Evolutionary conservation across 2,888 invertebrate genomes (phyloP).

Genomic region (Tetropium fuscum): DNA sequence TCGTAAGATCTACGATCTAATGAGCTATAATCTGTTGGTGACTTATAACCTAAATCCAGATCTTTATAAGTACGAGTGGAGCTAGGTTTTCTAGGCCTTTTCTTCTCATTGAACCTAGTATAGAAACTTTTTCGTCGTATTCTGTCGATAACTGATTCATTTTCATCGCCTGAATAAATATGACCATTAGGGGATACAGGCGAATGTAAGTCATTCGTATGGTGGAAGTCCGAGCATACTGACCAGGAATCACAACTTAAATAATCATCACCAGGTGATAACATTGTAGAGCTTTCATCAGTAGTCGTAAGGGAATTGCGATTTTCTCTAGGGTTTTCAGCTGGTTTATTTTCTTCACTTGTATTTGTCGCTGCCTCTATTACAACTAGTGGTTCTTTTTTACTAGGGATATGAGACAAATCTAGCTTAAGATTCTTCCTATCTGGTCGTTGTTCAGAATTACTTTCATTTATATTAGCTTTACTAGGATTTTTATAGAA

Average conservation of each 20-base stretch:
- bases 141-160: slow-evolving; percentile 83
- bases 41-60: slow-evolving; percentile 54
- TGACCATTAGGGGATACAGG: slow-evolving; percentile 64
- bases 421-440: slow-evolving; percentile 73
- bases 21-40: slow-evolving; percentile 52
- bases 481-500: slow-evolving; percentile 40
- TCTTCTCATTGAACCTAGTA: slow-evolving; percentile 88
- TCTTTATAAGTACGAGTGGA: slow-evolving; percentile 66
- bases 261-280: slow-evolving; percentile 75
- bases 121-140: slow-evolving; percentile 92
- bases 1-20: slow-evolving; percentile 55
- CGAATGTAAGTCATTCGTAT: slow-evolving; percentile 50
- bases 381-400: slow-evolving; percentile 37
- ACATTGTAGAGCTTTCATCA: slow-evolving; percentile 63
- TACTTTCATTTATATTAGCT: slow-evolving; percentile 30
- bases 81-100: slow-evolving; percentile 76
- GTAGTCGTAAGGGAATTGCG: slow-evolving; percentile 55
- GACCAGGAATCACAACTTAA: slow-evolving; percentile 73
- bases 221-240: slow-evolving; percentile 70
- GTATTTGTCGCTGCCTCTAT: slow-evolving; percentile 28
- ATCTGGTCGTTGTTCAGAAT: slow-evolving; percentile 51
- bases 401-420: slow-evolving; percentile 65
- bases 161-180: slow-evolving; percentile 65
- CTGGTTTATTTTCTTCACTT: slow-evolving; percentile 39
- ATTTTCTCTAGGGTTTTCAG: slow-evolving; percentile 41